Base-by-base conservation (phyloP, 1,140 invertebrate genomes). In the Macrobrachium rosenbergii region DNA sequence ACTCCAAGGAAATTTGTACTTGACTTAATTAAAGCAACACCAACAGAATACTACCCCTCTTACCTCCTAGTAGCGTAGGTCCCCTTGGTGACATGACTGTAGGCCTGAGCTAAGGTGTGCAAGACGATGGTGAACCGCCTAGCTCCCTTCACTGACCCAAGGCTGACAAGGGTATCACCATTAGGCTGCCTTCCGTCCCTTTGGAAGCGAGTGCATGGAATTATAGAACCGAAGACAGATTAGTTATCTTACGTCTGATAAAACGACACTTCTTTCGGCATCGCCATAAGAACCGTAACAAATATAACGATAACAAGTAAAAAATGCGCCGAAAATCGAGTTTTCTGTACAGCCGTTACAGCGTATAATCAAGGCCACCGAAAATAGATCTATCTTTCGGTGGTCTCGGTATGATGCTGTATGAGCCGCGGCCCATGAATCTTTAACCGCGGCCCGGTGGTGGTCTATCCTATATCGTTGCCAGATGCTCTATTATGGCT, bases 31-130 rank as follows among this genome's bases (percentile, higher is more conserved):
- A 73, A 14, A 21, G 52, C 43, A 16, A 77, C 23, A 17, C n/a
- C 52, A 2, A 59, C 76, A 19, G n/a, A 78, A 23, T 59, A 23
- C 52, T 8, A 78, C 19, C 17, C 23, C 59, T 58, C 73, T 83
- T n/a, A 83, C 82, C 82, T 83, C 19, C 82, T 60, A 16, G 82
- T 83, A 60, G 69, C 73, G 60, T 76, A 83, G 72, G 69, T 83
- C 2, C 69, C 72, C 19, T 16, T 63, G 21, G 72, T 60, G 14
- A 83, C 82, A 11, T 62, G 82, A 17, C 72, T 45, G 59, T 76
- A 76, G 12, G 60, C 82, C 59, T 83, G 82, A 21, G 69, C 73
- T 52, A 83, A 72, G 58, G 59, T 73, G 82, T 76, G 37, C 3
- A 83, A 37, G 14, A 76, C 17, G 3, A 75, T 45, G 23, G 69